Percentiles rank a stretch among this genome's conserved stretches.
phyloP scores from a whole-genome alignment of 2,113 vertebrate genomes.

The Gorsachius goisagi region DNA sequence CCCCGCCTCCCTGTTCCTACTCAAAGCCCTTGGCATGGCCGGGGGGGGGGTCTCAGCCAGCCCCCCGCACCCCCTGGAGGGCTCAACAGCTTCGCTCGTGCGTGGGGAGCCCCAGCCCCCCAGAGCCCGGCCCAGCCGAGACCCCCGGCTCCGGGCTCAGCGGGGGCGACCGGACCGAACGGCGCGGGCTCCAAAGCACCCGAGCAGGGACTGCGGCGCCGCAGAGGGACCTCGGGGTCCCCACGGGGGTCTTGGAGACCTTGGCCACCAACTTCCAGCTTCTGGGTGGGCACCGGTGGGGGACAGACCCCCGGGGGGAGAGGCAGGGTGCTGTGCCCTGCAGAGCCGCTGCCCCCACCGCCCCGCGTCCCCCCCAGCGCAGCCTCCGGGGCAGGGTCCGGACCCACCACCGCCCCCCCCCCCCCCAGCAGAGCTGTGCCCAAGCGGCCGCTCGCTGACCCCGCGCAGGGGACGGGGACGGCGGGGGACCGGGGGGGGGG shows the following conservation, averaged over 20 bases:
- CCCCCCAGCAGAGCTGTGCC: not conserved
- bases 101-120: not conserved
- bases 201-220: not conserved
- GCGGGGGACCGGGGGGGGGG: no score
- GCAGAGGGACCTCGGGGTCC: not conserved
- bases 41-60: not conserved
- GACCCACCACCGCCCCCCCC: not conserved
- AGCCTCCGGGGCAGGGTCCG: not conserved
- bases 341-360: not conserved
- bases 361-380: rapidly evolving
- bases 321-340: not conserved
- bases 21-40: not conserved
- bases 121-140: not conserved
- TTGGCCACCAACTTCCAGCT: not conserved
- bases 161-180: not conserved
- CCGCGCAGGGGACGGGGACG: not conserved
- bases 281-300: not conserved
- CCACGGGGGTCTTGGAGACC: not conserved
- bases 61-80: no score
- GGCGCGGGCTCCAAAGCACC: rapidly evolving
- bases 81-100: rapidly evolving
- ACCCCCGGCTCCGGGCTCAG: not conserved
- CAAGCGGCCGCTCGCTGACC: not conserved
- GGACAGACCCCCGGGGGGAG: not conserved
- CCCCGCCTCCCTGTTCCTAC: no score